A percentile compares a stretch with the other conserved stretches of the same genome.
Evolutionary conservation across 1,140 invertebrate genomes (phyloP).

Genomic region (Stenopsyche tienmushanensis): DNA sequence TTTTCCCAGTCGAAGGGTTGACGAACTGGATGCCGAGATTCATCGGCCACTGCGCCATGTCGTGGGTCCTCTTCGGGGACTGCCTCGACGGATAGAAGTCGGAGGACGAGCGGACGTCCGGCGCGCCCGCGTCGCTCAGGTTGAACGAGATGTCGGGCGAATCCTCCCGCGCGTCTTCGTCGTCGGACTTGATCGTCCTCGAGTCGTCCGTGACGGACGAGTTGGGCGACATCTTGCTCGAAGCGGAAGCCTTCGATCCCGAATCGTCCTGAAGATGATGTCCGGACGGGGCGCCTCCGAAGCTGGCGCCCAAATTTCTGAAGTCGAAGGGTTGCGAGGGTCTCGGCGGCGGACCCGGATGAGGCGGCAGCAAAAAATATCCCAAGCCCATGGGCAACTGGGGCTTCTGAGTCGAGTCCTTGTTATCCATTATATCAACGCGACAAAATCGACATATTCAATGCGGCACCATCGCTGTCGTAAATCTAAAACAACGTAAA

Average conservation of each 20-base stretch:
- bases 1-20: constrained; percentile 90
- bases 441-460: constrained; percentile 8
- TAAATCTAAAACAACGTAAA: constrained; percentile 22
- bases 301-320: constrained; percentile 55
- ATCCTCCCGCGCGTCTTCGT: constrained; percentile 36
- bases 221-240: constrained; percentile 38
- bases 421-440: constrained; percentile 35
- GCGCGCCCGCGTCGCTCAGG: constrained; percentile 40
- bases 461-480: neutral
- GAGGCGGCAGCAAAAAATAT: constrained; percentile 55
- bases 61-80: constrained; percentile 40
- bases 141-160: constrained; percentile 43
- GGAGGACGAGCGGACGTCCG: constrained; percentile 47
- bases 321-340: constrained; percentile 55
- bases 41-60: constrained; percentile 63
- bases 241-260: constrained; percentile 18
- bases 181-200: constrained; percentile 35
- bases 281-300: constrained; percentile 45
- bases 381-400: constrained; percentile 50
- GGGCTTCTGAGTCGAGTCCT: constrained; percentile 42
- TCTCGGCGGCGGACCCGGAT: constrained; percentile 31
- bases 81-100: constrained; percentile 20
- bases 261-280: constrained; percentile 39
- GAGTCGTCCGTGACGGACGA: constrained; percentile 42
- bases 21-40: constrained; percentile 87